Percentiles rank a stretch among this genome's conserved stretches.
These are phyloP conservation scores for Drosophila bifasciata DNA, from an alignment of 1,140 invertebrate species.

Conservation along the genomic window DNA sequence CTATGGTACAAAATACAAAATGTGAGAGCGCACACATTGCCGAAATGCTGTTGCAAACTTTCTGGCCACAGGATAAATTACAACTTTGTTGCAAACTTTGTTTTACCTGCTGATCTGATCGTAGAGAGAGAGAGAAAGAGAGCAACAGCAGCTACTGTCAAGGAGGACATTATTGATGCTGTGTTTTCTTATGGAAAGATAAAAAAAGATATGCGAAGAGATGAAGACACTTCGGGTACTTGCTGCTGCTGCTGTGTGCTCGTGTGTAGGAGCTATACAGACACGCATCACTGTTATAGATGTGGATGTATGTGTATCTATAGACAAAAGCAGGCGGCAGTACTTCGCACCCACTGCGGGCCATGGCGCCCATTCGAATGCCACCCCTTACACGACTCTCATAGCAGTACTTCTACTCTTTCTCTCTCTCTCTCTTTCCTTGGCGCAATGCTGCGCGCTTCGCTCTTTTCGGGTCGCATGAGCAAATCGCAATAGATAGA, in stretches of 20 bases:
- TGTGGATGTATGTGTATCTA: constrained; percentile 43
- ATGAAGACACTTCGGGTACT: constrained; percentile 3
- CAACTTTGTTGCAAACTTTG: no score
- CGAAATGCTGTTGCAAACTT: no score
- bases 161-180: constrained; percentile 63
- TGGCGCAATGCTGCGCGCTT: constrained; percentile 56
- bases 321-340: constrained; percentile 54
- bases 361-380: constrained; percentile 44
- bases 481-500: constrained; percentile 84
- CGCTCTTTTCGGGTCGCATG: constrained; percentile 79
- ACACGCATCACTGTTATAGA: constrained; percentile 9
- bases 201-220: constrained; percentile 18
- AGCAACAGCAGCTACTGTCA: no score
- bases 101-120: no score
- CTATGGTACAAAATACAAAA: background rate
- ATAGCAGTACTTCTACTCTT: constrained; percentile 17
- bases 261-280: constrained; percentile 1
- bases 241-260: background rate
- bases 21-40: no score
- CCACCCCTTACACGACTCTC: constrained; percentile 6
- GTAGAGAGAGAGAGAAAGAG: no score
- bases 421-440: constrained; percentile 14
- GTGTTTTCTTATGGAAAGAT: constrained; percentile 15
- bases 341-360: constrained; percentile 65
- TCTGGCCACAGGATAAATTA: no score